Evolutionary conservation across 2,888 invertebrate genomes (phyloP), one percentile per base, ranked within the genome.

Genomic region (Eucriotettix oculatus): DNA sequence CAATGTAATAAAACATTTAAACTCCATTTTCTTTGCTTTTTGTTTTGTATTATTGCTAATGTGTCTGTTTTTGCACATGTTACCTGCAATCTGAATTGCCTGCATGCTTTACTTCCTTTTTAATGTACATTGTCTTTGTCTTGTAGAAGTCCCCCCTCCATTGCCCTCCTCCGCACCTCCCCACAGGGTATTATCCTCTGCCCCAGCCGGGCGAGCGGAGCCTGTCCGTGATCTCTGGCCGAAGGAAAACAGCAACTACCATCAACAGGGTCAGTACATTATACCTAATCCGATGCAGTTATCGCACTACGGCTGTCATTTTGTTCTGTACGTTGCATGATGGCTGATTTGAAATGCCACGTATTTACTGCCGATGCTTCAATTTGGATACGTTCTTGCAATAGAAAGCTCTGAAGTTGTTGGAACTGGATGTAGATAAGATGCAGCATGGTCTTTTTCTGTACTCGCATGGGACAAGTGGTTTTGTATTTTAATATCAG

Each of bases 81-180:
- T 52, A 17, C 42, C 43, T 42, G 41, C n/a, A 41, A 57, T 29
- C 16, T 17, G 9, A 48, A n/a, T 59, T 3, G 43, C 42, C 1
- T 57, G 44, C 44, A 12, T 44, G 16, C 56, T 57, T 57, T 44
- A 48, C 17, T 42, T 58, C 57, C 57, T 55, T 64, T 44, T 40
- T 58, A 59, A 42, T 59, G 57, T 60, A 42, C 16, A 56, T 60
- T 29, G 29, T 29, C 29, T 29, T 55, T 55, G 55, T 55, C 69
- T 71, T 75, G 72, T 76, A 75, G 79, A 79, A 73, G 74, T 76
- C 70, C 79, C 79, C 67, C 81, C 80, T 66, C 80, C 81, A 63
- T 72, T 81, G 69, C 81, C 81, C 68, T 75, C 76, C 68, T 77
- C 76, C 64, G 78, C 79, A 65, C 80, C 80, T 63, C 60, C 62